These are phyloP conservation scores for Pluvianellus socialis DNA, from an alignment of 2,113 vertebrate species.

Conservation along the genomic window DNA sequence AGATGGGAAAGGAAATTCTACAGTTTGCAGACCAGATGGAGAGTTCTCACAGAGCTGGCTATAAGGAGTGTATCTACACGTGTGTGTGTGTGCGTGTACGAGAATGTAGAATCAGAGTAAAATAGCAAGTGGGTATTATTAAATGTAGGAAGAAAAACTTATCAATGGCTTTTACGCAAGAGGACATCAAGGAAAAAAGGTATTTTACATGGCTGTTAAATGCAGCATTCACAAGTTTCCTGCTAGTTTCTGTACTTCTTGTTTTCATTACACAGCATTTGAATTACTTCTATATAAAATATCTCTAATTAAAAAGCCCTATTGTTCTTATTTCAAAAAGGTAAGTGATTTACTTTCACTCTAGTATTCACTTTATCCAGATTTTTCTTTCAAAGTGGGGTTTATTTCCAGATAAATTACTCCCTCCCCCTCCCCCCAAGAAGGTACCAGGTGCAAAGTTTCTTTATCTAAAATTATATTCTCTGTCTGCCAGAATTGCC, in stretches of 20 bases:
- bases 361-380: not conserved
- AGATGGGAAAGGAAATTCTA: conserved; percentile 77
- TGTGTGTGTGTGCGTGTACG: not conserved
- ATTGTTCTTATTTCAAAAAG: not conserved
- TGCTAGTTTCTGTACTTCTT: not conserved
- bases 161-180: not conserved
- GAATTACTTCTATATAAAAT: not conserved
- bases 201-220: not conserved
- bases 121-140: conserved; percentile 14
- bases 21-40: conserved; percentile 73
- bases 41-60: conserved; percentile 71
- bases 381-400: not conserved
- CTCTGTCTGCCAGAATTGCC: not conserved
- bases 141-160: not conserved
- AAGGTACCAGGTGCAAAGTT: not conserved
- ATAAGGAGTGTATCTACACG: conserved; percentile 9
- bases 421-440: not conserved
- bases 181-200: not conserved
- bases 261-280: not conserved
- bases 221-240: not conserved
- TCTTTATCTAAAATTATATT: not conserved
- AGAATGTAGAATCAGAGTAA: conserved; percentile 30
- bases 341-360: not conserved
- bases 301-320: not conserved
- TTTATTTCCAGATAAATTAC: not conserved